A percentile compares a stretch with the other conserved stretches of the same genome.
These are phyloP conservation scores for Criorhina ranunculi DNA, from an alignment of 2,888 invertebrate species.

Conservation along the genomic window DNA sequence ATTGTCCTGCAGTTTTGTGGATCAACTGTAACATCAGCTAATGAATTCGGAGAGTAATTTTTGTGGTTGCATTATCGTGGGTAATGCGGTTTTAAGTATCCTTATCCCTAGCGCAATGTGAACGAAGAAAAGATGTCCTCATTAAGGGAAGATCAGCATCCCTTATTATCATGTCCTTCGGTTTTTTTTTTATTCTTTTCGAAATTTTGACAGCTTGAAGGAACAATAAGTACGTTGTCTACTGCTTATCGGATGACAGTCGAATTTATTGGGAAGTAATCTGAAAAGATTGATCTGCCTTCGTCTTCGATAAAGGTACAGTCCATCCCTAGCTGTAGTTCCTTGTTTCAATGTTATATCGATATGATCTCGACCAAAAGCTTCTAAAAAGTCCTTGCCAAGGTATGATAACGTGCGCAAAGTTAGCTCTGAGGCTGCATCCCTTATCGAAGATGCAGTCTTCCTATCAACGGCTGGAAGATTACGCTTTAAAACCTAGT, in stretches of 20 bases:
- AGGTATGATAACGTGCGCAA: no score
- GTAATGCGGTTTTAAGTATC: constrained; percentile 48
- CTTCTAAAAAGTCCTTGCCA: no score
- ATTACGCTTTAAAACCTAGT: no score
- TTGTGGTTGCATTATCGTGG: constrained; percentile 43
- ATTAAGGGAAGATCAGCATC: constrained; percentile 22
- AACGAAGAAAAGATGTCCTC: constrained; percentile 56
- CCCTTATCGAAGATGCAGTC: no score
- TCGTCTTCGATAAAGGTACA: not conserved
- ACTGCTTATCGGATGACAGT: not conserved
- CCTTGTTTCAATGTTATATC: no score
- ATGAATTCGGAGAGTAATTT: constrained; percentile 55
- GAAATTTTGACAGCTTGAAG: constrained; percentile 53
- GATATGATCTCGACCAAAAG: no score
- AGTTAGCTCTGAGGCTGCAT: no score
- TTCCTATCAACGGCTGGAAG: no score
- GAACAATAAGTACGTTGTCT: not conserved
- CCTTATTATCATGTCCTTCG: constrained; percentile 40
- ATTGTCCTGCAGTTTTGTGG: constrained; percentile 25
- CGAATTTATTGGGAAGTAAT: not conserved
- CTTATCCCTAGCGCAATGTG: not conserved
- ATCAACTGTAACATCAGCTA: constrained; percentile 39
- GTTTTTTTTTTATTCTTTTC: constrained; percentile 20
- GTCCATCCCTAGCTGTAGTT: not conserved
- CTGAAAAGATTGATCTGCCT: not conserved